Conservation (phyloP, 1,140 invertebrate species). For the Bombus turneri region DNA sequence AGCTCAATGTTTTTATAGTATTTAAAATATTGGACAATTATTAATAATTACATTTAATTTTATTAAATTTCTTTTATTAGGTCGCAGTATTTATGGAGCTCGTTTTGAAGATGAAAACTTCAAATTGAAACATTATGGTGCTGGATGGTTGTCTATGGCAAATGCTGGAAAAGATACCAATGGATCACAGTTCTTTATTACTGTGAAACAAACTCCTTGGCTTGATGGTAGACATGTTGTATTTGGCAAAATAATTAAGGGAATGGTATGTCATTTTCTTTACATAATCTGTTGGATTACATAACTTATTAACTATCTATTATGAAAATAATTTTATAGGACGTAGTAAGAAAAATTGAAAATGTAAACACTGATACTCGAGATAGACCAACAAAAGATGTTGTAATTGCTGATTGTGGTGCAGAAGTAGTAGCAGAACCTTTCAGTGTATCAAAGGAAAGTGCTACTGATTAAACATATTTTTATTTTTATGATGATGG, state of each 20-base stretch:
- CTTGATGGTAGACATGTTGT: slow-evolving; percentile 98
- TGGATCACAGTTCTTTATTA: slow-evolving; percentile 99
- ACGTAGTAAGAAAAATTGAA: slow-evolving; percentile 94
- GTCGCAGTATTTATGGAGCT: slow-evolving; percentile 96
- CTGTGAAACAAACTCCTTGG: slow-evolving; percentile 95
- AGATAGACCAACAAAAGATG: slow-evolving; percentile 91
- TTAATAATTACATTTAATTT: background rate
- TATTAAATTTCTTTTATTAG: slow-evolving; percentile 77
- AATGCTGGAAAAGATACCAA: slow-evolving; percentile 98
- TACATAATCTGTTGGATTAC: background rate
- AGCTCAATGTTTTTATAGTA: background rate
- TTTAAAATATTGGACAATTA: background rate
- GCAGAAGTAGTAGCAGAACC: slow-evolving; percentile 88
- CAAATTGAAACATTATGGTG: slow-evolving; percentile 97
- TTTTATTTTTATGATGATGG: background rate
- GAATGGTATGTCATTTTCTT: slow-evolving; percentile 88
- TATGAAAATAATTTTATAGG: slow-evolving; percentile 83
- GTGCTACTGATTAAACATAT: slow-evolving; percentile 86
- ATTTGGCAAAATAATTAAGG: slow-evolving; percentile 96
- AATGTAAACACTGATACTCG: slow-evolving; percentile 87
- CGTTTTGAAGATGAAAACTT: slow-evolving; percentile 98
- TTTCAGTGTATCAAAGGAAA: slow-evolving; percentile 91
- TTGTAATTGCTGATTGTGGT: slow-evolving; percentile 90
- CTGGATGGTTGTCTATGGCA: slow-evolving; percentile 98
- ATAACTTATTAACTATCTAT: background rate